These are phyloP conservation scores for Borostomias antarcticus DNA, from an alignment of 2,797 vertebrate species.

Conservation along the genomic window DNA sequence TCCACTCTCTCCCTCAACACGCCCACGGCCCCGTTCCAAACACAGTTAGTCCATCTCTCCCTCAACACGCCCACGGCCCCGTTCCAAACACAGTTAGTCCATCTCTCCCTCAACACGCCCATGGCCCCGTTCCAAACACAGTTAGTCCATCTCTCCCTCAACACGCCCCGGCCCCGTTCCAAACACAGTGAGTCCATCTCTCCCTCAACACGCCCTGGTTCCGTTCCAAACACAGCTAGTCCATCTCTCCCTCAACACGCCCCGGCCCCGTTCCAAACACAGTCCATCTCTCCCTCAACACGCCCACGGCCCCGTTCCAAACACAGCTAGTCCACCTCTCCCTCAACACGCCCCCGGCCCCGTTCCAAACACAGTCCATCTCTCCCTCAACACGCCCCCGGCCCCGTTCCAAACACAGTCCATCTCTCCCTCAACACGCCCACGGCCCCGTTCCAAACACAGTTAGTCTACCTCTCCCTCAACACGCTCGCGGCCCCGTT, in stretches of 20 bases:
- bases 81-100: constrained; percentile 79
- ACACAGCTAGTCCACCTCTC: constrained; percentile 81
- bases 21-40: constrained; percentile 79
- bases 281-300: constrained; percentile 80
- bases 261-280: constrained; percentile 79
- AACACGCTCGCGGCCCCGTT: constrained; percentile 79
- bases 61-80: too few species aligned
- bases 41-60: constrained; percentile 80
- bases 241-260: too few species aligned
- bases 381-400: too few species aligned
- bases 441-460: constrained; percentile 79
- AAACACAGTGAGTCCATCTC: constrained; percentile 80
- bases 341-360: too few species aligned
- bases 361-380: constrained; percentile 78
- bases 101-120: too few species aligned
- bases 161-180: constrained; percentile 78
- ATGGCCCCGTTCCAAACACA: constrained; percentile 80
- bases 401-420: constrained; percentile 79
- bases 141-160: constrained; percentile 81
- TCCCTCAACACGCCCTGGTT: too few species aligned
- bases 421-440: too few species aligned
- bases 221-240: constrained; percentile 79
- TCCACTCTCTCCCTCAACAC: too few species aligned
- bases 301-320: constrained; percentile 79
- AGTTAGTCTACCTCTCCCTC: constrained; percentile 81